A percentile compares a stretch with the other conserved stretches of the same genome.
Evolutionary conservation across 2,888 invertebrate genomes (phyloP).

Genomic region (Trypoxylon attenuatum): DNA sequence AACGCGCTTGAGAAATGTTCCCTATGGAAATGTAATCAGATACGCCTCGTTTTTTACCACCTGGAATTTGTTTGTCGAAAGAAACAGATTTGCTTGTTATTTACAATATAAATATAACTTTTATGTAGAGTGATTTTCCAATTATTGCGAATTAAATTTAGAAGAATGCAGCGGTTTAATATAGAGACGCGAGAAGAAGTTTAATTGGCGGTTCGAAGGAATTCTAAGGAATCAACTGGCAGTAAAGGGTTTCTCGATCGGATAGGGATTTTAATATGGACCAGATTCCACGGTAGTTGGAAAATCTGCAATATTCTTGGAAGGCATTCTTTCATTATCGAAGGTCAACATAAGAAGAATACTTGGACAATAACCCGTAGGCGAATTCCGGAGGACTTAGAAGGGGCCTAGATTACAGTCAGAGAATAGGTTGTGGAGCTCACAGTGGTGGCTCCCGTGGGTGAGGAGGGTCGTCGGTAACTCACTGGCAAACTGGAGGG

Average conservation of each 20-base stretch:
- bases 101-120: neutral
- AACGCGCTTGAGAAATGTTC: too few species aligned
- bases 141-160: too few species aligned
- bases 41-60: neutral
- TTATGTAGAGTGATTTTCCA: too few species aligned
- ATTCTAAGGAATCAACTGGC: too few species aligned
- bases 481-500: constrained; percentile 38
- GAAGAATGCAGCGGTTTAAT: too few species aligned
- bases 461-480: constrained; percentile 42
- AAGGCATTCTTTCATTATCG: constrained; percentile 49
- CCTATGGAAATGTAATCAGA: neutral
- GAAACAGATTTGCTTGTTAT: too few species aligned
- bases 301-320: constrained; percentile 17
- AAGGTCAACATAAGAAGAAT: constrained; percentile 46
- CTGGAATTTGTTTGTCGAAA: too few species aligned
- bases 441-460: constrained; percentile 48
- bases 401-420: constrained; percentile 45
- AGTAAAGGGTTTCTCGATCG: too few species aligned
- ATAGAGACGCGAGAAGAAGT: too few species aligned
- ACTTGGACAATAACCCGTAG: constrained; percentile 53
- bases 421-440: constrained; percentile 24
- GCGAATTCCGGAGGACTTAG: constrained; percentile 48
- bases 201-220: too few species aligned
- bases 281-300: constrained; percentile 9
- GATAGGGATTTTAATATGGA: constrained; percentile 11